Conservation (phyloP, 2,888 invertebrate species). For the Drosophila yooni region DNA sequence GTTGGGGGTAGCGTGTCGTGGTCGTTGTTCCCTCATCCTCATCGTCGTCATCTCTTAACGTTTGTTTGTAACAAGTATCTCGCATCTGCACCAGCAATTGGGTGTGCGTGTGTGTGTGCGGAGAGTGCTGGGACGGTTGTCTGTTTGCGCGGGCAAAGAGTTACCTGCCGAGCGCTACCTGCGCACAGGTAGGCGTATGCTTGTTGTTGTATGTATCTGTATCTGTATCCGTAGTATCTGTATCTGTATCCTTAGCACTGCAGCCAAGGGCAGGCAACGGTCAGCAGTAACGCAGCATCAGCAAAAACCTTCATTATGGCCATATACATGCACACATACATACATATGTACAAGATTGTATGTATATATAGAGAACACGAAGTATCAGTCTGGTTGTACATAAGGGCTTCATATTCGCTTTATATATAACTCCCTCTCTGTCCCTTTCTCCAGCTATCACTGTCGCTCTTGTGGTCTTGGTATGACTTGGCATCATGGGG, state of each 20-base stretch:
- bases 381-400: slow-evolving; percentile 33
- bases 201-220: slow-evolving; percentile 46
- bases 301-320: slow-evolving; percentile 48
- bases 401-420: slow-evolving; percentile 28
- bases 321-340: slow-evolving; percentile 24
- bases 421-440: background rate
- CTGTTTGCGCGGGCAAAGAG: slow-evolving; percentile 67
- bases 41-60: slow-evolving; percentile 51
- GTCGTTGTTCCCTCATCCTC: slow-evolving; percentile 45
- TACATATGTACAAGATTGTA: background rate
- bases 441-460: slow-evolving; percentile 13
- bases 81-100: slow-evolving; percentile 60
- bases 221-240: slow-evolving; percentile 46
- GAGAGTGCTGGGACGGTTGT: slow-evolving; percentile 23
- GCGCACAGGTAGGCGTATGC: slow-evolving; percentile 76
- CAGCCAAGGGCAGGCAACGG: slow-evolving; percentile 55
- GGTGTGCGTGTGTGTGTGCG: slow-evolving; percentile 26
- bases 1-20: slow-evolving; percentile 51
- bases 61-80: slow-evolving; percentile 76
- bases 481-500: slow-evolving; percentile 72
- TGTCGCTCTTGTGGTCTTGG: slow-evolving; percentile 6
- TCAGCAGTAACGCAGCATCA: slow-evolving; percentile 57
- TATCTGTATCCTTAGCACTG: slow-evolving; percentile 57
- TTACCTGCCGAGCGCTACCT: slow-evolving; percentile 71
- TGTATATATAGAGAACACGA: slow-evolving; percentile 13